Base-by-base conservation (phyloP, 2,797 vertebrate genomes). In the Sitta carolinensis region DNA sequence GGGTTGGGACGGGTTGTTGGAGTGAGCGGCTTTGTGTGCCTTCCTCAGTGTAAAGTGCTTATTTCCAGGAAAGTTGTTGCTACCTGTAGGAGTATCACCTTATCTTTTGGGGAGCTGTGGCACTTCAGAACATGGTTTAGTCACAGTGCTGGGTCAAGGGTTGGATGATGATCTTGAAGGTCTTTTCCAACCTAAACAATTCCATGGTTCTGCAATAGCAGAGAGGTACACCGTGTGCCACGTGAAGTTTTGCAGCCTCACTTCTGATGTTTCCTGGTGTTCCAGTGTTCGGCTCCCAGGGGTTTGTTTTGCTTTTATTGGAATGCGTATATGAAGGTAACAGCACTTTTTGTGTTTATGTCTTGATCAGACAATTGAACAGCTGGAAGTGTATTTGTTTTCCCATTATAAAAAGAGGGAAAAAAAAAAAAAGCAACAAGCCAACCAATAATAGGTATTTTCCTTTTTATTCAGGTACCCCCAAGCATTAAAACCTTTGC, bases 1-100 rank as follows among this genome's bases (percentile, higher is more conserved):
- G 1, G n/a, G 32, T 2, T 3, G 15, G 27, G 11, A 17, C 10
- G 16, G 25, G 1, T 4, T 3, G 29, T 2, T 3, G 13, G 18
- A 16, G 16, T 1, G 18, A 5, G 11, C 29, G 32, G 43, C 40
- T 70, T 22, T 27, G 12, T 0, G 8, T 6, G 42, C 13, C 26
- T 26, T 25, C 19, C 19, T 4, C 27, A 5, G 4, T 21, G 58
- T 38, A 51, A 55, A 85, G 36, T 1, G 12, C 13, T 9, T 8
- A 2, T 61, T 64, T 45, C 26, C 21, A 9, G 67, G 38, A 61
- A n/a, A 27, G 67, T 7, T 2, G 27, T 23, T 50, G 7, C 23
- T 55, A 18, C 64, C 52, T 38, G 43, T 16, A 7, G n/a, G 55
- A 79, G 36, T 13, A 3, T 29, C 6, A 5, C 26, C 48, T 73